Evolutionary conservation across 1,140 invertebrate species (phyloP).

Genomic region (Drosophila littoralis): DNA sequence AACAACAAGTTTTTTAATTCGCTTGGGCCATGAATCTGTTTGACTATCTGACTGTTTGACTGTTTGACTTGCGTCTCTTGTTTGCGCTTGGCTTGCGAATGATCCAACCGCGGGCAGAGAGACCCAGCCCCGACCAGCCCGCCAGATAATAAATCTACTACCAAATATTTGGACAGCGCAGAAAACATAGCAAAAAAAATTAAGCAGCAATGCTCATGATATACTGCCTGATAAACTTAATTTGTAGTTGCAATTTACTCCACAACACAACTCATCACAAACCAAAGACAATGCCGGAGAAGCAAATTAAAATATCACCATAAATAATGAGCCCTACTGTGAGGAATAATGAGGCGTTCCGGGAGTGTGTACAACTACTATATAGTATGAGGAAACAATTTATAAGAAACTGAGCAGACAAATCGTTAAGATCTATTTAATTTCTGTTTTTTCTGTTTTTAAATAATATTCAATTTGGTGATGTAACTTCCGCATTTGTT

Average conservation of each 20-base stretch:
- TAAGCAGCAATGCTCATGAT: slow-evolving; percentile 37
- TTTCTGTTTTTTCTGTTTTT: background rate
- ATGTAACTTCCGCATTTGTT: background rate
- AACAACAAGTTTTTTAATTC: slow-evolving; percentile 43
- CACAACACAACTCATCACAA: slow-evolving; percentile 1
- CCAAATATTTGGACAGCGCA: slow-evolving; percentile 26
- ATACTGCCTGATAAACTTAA: slow-evolving; percentile 35
- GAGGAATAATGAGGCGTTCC: slow-evolving; percentile 11
- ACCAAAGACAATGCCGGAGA: background rate
- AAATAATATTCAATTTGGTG: background rate
- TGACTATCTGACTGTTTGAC: background rate
- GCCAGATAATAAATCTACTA: slow-evolving; percentile 12
- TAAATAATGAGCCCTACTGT: slow-evolving; percentile 21
- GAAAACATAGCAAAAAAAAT: slow-evolving; percentile 1
- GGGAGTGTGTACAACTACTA: background rate
- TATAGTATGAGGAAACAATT: slow-evolving; percentile 32
- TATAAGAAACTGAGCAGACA: background rate
- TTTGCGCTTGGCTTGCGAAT: slow-evolving; percentile 21
- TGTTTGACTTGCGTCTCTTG: slow-evolving; percentile 20
- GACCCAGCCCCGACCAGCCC: background rate
- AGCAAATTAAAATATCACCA: slow-evolving; percentile 23
- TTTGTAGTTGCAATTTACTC: slow-evolving; percentile 46
- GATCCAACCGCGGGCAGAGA: background rate
- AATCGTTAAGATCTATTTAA: background rate
- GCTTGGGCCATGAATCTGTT: slow-evolving; percentile 46